These are phyloP conservation scores for Neomonachus schauinslandi DNA, from an alignment of 2,113 vertebrate genomes.

Conservation along the genomic window DNA sequence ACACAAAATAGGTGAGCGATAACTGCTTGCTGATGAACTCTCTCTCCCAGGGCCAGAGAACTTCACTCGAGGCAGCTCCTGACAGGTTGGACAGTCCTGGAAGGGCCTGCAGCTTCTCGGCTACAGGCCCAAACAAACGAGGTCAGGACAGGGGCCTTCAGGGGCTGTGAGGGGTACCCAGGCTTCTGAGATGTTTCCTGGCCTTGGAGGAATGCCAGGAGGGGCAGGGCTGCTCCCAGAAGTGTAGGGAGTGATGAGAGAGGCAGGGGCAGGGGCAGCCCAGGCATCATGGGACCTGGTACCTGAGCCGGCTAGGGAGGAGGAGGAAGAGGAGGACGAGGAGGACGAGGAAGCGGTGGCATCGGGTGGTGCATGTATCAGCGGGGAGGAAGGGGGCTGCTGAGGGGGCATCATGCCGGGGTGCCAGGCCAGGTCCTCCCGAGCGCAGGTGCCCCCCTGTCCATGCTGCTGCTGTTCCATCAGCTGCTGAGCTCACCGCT, in stretches of 20 bases:
- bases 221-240: slow-evolving; percentile 40
- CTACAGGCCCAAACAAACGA: slow-evolving; percentile 38
- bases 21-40: not conserved
- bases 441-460: slow-evolving; percentile 85
- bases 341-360: slow-evolving; percentile 89
- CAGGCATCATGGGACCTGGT: slow-evolving; percentile 83
- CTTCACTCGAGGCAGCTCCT: not conserved
- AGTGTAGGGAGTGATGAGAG: slow-evolving; percentile 80
- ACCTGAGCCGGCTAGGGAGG: slow-evolving; percentile 92
- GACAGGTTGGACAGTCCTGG: not conserved
- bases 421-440: slow-evolving; percentile 81
- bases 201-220: slow-evolving; percentile 77
- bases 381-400: slow-evolving; percentile 91
- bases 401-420: slow-evolving; percentile 89
- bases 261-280: slow-evolving; percentile 85
- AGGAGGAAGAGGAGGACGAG: slow-evolving; percentile 82
- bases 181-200: slow-evolving; percentile 88
- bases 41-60: not conserved
- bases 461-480: slow-evolving; percentile 92
- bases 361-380: slow-evolving; percentile 94
- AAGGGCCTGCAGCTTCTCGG: not conserved
- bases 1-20: not conserved
- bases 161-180: slow-evolving; percentile 91
- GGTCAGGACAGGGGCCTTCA: slow-evolving; percentile 92
- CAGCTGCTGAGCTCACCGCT: slow-evolving; percentile 94